A percentile compares a stretch with the other conserved stretches of the same genome.
These are phyloP conservation scores for Pseudomyrmex concolor DNA, from an alignment of 1,140 invertebrate genomes.

Conservation along the genomic window DNA sequence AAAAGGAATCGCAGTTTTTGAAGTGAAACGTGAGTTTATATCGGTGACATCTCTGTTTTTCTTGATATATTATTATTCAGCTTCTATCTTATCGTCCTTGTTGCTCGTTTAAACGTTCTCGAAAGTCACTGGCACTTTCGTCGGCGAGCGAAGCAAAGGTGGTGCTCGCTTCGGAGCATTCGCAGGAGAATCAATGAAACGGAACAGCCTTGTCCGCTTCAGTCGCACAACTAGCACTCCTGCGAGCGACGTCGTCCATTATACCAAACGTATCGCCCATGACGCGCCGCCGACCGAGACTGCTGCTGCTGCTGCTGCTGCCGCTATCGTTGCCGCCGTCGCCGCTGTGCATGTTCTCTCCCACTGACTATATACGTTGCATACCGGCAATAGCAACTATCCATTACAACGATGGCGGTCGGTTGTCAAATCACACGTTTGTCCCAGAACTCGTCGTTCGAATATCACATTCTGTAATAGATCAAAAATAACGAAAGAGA, in stretches of 20 bases:
- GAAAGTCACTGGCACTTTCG: too few species aligned
- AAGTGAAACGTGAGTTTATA: not conserved
- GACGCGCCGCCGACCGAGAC: constrained; percentile 23
- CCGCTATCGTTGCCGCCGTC: not conserved
- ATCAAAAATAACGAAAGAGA: constrained; percentile 9
- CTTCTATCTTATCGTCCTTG: not conserved
- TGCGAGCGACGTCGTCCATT: not conserved
- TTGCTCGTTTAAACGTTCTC: not conserved
- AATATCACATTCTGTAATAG: constrained; percentile 15
- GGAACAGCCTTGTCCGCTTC: not conserved
- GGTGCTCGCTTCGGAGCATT: not conserved
- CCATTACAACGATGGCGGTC: constrained; percentile 15
- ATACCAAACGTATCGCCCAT: not conserved
- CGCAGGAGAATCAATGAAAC: constrained; percentile 14
- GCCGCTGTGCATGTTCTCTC: not conserved
- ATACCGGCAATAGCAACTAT: constrained; percentile 24
- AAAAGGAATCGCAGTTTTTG: not conserved
- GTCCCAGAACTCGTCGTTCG: not conserved
- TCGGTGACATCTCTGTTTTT: not conserved
- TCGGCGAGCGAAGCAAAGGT: not conserved
- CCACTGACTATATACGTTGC: not conserved
- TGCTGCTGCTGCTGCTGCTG: not conserved
- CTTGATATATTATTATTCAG: too few species aligned
- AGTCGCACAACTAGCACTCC: not conserved
- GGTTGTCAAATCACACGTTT: not conserved